A percentile compares a stretch with the other conserved stretches of the same genome.
phyloP scores from a whole-genome alignment of 2,113 vertebrate species.

The Corythornis cristatus region DNA sequence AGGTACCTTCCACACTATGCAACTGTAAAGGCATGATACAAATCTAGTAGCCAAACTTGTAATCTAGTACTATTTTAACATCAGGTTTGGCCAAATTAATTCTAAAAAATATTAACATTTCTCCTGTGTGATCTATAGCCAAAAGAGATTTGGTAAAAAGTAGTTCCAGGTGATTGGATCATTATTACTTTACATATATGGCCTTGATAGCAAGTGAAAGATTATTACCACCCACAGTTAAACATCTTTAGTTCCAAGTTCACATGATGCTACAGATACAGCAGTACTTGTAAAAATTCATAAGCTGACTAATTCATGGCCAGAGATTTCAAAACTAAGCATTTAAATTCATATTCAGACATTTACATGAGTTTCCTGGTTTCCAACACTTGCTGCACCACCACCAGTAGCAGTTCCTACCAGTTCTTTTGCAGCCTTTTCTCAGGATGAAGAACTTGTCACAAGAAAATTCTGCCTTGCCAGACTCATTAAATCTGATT shows the following conservation, averaged over 20 bases:
- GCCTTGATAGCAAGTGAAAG: not conserved
- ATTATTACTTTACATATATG: not conserved
- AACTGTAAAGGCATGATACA: not conserved
- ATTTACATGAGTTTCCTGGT: not conserved
- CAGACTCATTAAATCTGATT: slow-evolving; percentile 12
- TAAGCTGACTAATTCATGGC: not conserved
- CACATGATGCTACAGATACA: not conserved
- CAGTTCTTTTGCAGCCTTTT: not conserved
- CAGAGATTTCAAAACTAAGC: not conserved
- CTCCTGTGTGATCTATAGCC: not conserved
- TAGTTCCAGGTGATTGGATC: not conserved
- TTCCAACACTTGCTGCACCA: not conserved
- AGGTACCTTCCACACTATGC: not conserved
- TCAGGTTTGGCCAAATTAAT: not conserved
- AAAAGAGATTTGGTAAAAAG: not conserved
- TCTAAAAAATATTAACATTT: not conserved
- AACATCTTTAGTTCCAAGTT: not conserved
- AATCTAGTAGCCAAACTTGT: not conserved
- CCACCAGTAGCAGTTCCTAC: not conserved
- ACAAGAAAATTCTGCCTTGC: slow-evolving; percentile 10
- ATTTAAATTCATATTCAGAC: not conserved
- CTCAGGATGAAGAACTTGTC: not conserved
- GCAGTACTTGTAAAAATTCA: not conserved
- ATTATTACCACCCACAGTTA: not conserved
- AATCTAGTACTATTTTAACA: not conserved